Conservation (phyloP, 1,140 invertebrate species). For the Brachionus rubens region DNA sequence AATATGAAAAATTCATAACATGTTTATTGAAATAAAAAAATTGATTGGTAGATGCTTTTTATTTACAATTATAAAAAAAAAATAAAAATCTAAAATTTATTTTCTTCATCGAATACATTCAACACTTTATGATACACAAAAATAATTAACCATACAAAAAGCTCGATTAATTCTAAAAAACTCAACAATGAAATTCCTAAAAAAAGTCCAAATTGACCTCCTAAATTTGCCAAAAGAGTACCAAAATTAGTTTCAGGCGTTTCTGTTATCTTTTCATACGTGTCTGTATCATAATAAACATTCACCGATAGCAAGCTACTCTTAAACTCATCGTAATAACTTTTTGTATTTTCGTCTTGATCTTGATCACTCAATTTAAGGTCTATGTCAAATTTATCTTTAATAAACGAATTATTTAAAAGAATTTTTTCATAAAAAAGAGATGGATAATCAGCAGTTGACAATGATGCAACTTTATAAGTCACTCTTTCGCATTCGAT, state of each 20-base stretch:
- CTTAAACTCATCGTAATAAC: not conserved
- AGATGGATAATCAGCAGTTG: not conserved
- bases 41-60: no score
- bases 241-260: slow-evolving; percentile 27
- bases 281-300: slow-evolving; percentile 36
- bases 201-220: slow-evolving; percentile 39
- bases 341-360: not conserved
- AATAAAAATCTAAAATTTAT: not conserved
- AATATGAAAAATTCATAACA: no score
- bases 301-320: slow-evolving; percentile 36
- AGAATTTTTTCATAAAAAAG: slow-evolving; percentile 37
- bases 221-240: slow-evolving; percentile 32
- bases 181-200: slow-evolving; percentile 24
- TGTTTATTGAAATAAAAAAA: no score
- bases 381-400: not conserved
- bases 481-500: slow-evolving; percentile 37
- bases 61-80: no score
- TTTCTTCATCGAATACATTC: not conserved
- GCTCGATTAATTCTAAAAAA: slow-evolving; percentile 28
- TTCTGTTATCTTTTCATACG: slow-evolving; percentile 24
- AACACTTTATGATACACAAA: slow-evolving; percentile 7
- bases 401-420: slow-evolving; percentile 13
- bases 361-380: not conserved
- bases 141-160: not conserved
- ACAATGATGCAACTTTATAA: slow-evolving; percentile 12